phyloP scores from a whole-genome alignment of 1,140 invertebrate species.

The Lamellibrachia luymesi region DNA sequence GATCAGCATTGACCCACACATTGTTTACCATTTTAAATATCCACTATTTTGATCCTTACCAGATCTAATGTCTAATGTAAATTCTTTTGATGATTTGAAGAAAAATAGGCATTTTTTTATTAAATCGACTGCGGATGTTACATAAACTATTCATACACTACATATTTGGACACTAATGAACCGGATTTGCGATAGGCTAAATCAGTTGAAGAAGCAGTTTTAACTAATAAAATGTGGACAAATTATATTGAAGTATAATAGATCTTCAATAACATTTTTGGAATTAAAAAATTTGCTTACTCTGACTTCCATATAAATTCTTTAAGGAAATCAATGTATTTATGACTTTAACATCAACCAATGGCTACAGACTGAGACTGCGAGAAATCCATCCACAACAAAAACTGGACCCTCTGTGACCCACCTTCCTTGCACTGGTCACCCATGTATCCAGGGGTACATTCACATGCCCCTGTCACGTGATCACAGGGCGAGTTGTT shows the following conservation, averaged over 20 bases:
- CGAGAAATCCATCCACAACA: neutral
- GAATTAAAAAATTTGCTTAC: neutral
- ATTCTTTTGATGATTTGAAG: too few species aligned
- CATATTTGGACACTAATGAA: too few species aligned
- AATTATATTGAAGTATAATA: neutral
- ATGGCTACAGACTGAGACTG: neutral
- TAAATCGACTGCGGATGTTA: too few species aligned
- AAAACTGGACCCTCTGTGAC: neutral
- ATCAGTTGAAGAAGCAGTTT: neutral
- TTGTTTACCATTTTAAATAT: too few species aligned
- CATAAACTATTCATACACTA: too few species aligned
- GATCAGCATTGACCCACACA: too few species aligned
- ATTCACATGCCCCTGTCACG: conserved; percentile 60
- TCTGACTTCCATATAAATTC: neutral
- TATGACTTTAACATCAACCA: neutral
- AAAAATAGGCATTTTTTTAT: too few species aligned
- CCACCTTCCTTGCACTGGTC: conserved; percentile 21
- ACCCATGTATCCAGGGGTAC: conserved; percentile 61
- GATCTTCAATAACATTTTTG: neutral
- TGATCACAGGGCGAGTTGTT: conserved; percentile 49
- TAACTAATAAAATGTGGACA: neutral
- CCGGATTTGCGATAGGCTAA: too few species aligned
- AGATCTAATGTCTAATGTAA: too few species aligned
- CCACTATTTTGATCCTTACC: too few species aligned
- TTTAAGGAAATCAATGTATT: neutral